Conservation (phyloP, 2,113 vertebrate genomes). For the Trematocara macrostoma region DNA sequence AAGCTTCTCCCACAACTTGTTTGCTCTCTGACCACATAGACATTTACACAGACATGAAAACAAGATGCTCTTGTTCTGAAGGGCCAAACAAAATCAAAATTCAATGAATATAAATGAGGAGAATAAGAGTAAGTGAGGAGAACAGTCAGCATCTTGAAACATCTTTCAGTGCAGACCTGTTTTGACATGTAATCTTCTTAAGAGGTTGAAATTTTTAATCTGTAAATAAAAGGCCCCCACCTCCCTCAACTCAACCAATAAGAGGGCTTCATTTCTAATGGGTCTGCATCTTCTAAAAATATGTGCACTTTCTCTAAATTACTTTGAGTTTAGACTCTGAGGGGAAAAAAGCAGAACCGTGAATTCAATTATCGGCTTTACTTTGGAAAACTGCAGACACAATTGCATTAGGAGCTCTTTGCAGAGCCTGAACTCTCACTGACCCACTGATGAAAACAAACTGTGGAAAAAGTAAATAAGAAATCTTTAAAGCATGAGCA, state of each 20-base stretch:
- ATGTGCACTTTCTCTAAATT: neutral
- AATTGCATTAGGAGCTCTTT: neutral
- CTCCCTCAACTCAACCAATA: neutral
- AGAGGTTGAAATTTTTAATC: neutral
- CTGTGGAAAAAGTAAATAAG: neutral
- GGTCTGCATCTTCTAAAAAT: neutral
- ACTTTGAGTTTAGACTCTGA: neutral
- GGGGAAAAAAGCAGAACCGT: neutral
- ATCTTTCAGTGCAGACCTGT: neutral
- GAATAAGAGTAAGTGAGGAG: neutral
- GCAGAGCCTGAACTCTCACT: neutral
- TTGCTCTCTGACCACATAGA: neutral
- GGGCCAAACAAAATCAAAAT: neutral
- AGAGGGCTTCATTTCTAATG: neutral
- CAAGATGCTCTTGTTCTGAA: slow-evolving; percentile 27
- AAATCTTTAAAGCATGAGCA: neutral
- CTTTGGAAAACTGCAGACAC: neutral
- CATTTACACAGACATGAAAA: neutral
- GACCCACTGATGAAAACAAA: neutral
- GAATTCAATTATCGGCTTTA: neutral
- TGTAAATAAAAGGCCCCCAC: neutral
- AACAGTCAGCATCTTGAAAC: neutral
- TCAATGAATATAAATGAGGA: neutral
- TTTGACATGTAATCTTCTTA: neutral
- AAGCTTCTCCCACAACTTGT: slow-evolving; percentile 46